Conservation (phyloP, 2,797 vertebrate genomes). For the Falco columbarius region DNA sequence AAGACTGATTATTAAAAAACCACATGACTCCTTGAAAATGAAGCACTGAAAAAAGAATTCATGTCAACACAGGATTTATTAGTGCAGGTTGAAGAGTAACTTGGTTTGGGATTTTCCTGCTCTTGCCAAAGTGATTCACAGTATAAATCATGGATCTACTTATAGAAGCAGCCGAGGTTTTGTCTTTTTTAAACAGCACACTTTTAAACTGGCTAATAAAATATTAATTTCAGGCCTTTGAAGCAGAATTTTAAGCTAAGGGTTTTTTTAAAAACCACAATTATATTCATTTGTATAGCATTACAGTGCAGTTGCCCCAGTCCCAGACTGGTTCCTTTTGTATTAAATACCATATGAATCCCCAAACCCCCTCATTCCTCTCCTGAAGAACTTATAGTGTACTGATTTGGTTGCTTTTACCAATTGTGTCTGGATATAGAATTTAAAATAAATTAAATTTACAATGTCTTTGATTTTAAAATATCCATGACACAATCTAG, state of each 20-base stretch:
- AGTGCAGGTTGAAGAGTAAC: slow-evolving; percentile 50
- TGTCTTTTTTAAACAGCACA: background rate
- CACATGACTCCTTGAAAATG: slow-evolving; percentile 56
- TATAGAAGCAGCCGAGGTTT: background rate
- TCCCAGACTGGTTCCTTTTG: background rate
- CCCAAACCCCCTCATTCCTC: background rate
- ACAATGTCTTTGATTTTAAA: background rate
- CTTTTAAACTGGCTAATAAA: background rate
- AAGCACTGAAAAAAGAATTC: slow-evolving; percentile 35
- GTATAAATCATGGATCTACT: background rate
- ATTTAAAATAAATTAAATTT: background rate
- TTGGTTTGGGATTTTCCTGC: slow-evolving; percentile 61
- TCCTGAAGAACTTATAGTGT: background rate
- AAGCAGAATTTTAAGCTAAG: background rate
- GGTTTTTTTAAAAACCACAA: background rate
- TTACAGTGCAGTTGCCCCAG: background rate
- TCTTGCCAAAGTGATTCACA: slow-evolving; percentile 39
- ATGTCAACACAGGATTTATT: slow-evolving; percentile 59
- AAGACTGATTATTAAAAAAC: slow-evolving; percentile 21
- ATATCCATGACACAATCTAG: background rate
- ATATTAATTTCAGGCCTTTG: background rate
- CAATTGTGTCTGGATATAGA: background rate
- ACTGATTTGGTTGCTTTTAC: background rate
- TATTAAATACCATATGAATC: background rate
- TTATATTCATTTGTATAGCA: background rate